Evolutionary conservation across 2,888 invertebrate species (phyloP), one percentile per base, ranked within the genome.

Genomic region (Dicranocentrus wangi): DNA sequence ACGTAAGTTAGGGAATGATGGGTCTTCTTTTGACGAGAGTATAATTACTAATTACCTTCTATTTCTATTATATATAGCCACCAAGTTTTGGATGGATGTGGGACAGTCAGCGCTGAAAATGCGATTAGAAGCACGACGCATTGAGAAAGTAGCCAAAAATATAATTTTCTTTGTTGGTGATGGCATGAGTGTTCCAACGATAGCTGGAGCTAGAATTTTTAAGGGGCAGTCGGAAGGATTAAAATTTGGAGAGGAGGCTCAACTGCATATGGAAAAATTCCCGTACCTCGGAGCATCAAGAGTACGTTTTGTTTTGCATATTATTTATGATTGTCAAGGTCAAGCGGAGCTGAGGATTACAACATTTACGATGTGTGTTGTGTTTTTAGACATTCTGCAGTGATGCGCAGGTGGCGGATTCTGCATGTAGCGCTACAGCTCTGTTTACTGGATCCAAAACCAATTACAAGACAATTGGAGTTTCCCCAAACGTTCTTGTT

Each of bases 401-500:
- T 19, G 80, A 81, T 27, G 69, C 73, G 0, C 80, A 81, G 39
- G 80, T 81, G 19, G 80, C 80, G 0, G 80, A 81, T 25, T 53
- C 53, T 0, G 80, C 87, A 0, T 85, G 85, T 17, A 71, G 72
- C 1, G 93, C 94, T 0, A 95, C 95, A 0, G 94, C 95, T 0
- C 94, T 94, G 87, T 89, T 95, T 51, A 90, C 92, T 19, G 95
- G 95, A 0, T 92, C 94, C 0, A 95, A 95, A 89, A 93, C 92
- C 1, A 94, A 94, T 88, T 90, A 91, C 83, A 93, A 92, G 1
- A 94, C 94, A 0, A 90, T 95, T n/a, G 95, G 95, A 0, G 91
- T 95, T 0, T 92, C 92, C 19, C 93, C 91, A 0, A 90, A 91
- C 0, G 94, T 94, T 0, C 21, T 21, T 8, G 17, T 47, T 21